Base-by-base conservation (phyloP, 2,797 vertebrate genomes). In the Ctenosaura bakeri region DNA sequence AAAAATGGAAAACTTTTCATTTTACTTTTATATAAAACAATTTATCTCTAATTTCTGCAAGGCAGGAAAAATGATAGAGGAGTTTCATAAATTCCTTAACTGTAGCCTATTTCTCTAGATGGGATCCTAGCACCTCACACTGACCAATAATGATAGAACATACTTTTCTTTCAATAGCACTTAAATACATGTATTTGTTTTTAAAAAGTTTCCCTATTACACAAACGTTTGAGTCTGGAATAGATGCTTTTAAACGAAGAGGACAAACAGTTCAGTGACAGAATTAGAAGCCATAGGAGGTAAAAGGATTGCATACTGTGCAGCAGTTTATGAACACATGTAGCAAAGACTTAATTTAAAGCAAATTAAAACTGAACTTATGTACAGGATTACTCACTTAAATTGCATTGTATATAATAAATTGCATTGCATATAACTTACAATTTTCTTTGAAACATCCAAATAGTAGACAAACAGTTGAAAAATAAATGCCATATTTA, bases 181-280 rank as follows among this genome's bases (percentile, higher is more conserved):
- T 64, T 50, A 35, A 79, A 88, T 87, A 50, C 82, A 92, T 76
- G 71, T 14, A 32, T 82, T 87, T 89, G 35, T 81, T 89, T 88
- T 54, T 52, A 56, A 91, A 90, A 84, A 90, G 62, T 86, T 89
- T 91, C 88, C 76, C 69, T 4, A 52, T 32, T 74, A 85, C 35
- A n/a, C 4, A 85, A 38, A 93, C 62, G 32, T 80, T 92, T 90
- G 91, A 93, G 35, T 87, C 90, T 12, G 18, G 69, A 92, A 66
- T 88, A 87, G 87, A 92, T 82, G 85, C n/a, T 83, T 32, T 91
- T 46, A 56, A 89, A 42, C 83, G 52, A 87, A 85, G 2, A 90
- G 24, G 92, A 66, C 85, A 89, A 91, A 87, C 69, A 35, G 62
- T 87, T 73, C 42, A 85, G 85, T 91, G 35, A 85, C 9, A 50